These are phyloP conservation scores for Gracilinanus agilis DNA, from an alignment of 2,113 vertebrate species.

Conservation along the genomic window DNA sequence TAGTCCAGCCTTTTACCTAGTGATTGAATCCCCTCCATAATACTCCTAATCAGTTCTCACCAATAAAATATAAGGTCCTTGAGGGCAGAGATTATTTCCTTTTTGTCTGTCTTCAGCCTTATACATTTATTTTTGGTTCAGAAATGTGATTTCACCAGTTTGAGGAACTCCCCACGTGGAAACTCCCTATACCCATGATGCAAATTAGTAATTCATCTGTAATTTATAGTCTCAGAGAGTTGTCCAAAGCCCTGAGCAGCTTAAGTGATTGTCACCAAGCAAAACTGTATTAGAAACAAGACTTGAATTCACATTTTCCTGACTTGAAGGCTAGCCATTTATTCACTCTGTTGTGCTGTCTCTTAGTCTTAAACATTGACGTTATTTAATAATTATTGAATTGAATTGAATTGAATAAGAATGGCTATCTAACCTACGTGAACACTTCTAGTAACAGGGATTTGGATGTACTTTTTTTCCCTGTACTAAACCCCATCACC, in stretches of 20 bases:
- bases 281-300: background rate
- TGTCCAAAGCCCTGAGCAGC: background rate
- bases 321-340: background rate
- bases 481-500: background rate
- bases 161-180: background rate
- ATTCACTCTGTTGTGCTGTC: background rate
- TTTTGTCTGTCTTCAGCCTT: background rate
- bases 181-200: background rate
- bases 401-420: background rate
- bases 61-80: background rate
- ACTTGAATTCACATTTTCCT: background rate
- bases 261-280: background rate
- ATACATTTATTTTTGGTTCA: background rate
- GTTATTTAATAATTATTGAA: background rate
- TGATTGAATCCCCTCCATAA: background rate
- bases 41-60: background rate
- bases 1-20: background rate
- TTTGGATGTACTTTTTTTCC: background rate
- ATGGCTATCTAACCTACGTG: background rate
- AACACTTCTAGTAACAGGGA: background rate
- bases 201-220: background rate
- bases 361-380: background rate
- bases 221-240: background rate
- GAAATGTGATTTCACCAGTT: background rate
- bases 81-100: background rate